Percentiles rank a stretch among this genome's conserved stretches.
phyloP scores from a whole-genome alignment of 2,888 invertebrate species.

The Leptarthrus brevirostris region DNA sequence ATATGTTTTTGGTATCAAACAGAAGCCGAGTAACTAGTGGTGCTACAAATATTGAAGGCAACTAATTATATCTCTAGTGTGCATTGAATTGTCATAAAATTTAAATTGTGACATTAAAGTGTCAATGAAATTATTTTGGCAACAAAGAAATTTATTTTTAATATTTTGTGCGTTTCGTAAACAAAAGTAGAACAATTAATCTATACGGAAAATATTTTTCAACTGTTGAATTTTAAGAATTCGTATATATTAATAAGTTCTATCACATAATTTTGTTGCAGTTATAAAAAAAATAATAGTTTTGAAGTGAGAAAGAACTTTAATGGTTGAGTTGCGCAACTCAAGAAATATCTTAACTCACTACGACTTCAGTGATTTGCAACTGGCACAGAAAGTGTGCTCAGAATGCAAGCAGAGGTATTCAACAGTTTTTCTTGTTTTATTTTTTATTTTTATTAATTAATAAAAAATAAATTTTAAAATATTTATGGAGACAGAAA shows the following conservation, averaged over 20 bases:
- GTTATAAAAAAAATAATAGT: background rate
- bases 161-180: background rate
- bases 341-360: background rate
- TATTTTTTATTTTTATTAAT: background rate
- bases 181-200: background rate
- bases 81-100: background rate
- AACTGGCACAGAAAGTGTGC: conserved; percentile 10
- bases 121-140: conserved; percentile 1
- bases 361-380: conserved; percentile 19
- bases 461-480: no score
- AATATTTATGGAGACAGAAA: no score
- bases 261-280: background rate
- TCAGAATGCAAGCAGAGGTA: conserved; percentile 30
- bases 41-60: no score
- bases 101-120: conserved; percentile 17
- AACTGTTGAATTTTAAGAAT: background rate
- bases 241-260: background rate
- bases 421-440: background rate
- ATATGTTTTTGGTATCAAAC: no score
- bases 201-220: background rate
- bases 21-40: no score
- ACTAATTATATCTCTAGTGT: no score
- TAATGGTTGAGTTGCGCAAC: conserved; percentile 10
- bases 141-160: conserved; percentile 16
- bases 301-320: background rate